These are phyloP conservation scores for Schizothorax lantsangensis DNA, from an alignment of 2,797 vertebrate species.

Conservation along the genomic window DNA sequence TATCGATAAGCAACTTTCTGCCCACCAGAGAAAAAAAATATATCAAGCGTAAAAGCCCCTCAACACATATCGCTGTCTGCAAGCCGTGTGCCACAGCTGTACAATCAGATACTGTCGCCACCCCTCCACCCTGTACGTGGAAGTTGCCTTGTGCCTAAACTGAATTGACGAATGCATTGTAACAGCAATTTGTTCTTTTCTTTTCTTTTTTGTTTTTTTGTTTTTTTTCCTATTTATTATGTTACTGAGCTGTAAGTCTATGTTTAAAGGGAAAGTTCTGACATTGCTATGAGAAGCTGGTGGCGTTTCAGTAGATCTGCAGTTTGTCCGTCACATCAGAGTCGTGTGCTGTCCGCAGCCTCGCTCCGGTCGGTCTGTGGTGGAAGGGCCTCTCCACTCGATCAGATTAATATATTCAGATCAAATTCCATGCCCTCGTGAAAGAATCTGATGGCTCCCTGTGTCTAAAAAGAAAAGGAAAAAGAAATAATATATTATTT, in stretches of 20 bases:
- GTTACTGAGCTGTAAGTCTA: slow-evolving; percentile 92
- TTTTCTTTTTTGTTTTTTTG: slow-evolving; percentile 47
- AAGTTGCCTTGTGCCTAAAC: slow-evolving; percentile 99
- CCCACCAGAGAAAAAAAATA: slow-evolving; percentile 72
- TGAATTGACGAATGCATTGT: slow-evolving; percentile 99
- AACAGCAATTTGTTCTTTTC: slow-evolving; percentile 87
- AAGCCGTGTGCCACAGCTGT: slow-evolving; percentile 91
- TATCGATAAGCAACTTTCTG: slow-evolving; percentile 84
- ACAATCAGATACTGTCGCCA: slow-evolving; percentile 97
- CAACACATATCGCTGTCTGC: slow-evolving; percentile 88
- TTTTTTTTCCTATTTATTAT: slow-evolving; percentile 92
- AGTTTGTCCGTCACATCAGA: slow-evolving; percentile 78
- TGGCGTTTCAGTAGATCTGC: slow-evolving; percentile 85
- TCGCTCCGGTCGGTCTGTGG: slow-evolving; percentile 22
- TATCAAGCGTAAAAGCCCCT: slow-evolving; percentile 60
- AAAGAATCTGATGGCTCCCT: slow-evolving; percentile 49
- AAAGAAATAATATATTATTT: slow-evolving; percentile 75
- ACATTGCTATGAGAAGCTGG: slow-evolving; percentile 85
- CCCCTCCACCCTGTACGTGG: slow-evolving; percentile 87
- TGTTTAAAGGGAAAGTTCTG: slow-evolving; percentile 92
- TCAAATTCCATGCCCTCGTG: slow-evolving; percentile 39
- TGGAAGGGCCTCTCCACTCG: slow-evolving; percentile 45
- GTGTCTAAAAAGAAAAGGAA: slow-evolving; percentile 44
- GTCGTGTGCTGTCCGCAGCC: not conserved
- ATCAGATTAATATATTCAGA: slow-evolving; percentile 52